Conservation (phyloP, 2,888 invertebrate genomes). For the Lycocerus yunnanus region DNA sequence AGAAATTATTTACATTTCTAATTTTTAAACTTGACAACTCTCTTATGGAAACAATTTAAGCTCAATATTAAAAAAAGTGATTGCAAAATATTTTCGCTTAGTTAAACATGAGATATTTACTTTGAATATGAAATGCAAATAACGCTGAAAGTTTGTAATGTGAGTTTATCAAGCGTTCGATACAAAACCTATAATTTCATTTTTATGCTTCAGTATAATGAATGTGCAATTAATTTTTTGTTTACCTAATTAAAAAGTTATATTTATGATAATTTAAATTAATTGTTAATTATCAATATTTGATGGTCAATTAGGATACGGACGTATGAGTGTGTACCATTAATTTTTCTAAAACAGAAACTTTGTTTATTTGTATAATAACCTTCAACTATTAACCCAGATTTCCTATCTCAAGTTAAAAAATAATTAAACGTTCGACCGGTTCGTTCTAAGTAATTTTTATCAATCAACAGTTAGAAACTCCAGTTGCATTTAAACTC, state of each 20-base stretch:
- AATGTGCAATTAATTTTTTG: background rate
- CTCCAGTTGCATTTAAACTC: background rate
- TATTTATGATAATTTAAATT: background rate
- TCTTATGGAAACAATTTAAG: background rate
- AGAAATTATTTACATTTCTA: background rate
- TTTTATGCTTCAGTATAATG: background rate
- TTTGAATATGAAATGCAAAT: constrained; percentile 22
- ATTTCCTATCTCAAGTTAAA: background rate
- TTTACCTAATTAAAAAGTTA: background rate
- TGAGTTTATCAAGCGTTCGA: constrained; percentile 8
- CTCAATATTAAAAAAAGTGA: background rate
- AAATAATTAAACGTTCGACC: background rate
- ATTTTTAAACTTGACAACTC: background rate
- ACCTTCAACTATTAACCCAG: background rate
- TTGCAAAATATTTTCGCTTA: constrained; percentile 10
- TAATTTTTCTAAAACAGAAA: background rate
- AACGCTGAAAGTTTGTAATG: constrained; percentile 14
- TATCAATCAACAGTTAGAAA: background rate
- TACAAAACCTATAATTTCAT: constrained; percentile 1
- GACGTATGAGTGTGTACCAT: background rate
- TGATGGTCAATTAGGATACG: background rate
- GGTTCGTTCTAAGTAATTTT: background rate
- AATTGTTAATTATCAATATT: background rate
- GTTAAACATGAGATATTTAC: constrained; percentile 6
- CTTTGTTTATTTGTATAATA: background rate